Percentiles rank a stretch among this genome's conserved stretches.
These are phyloP conservation scores for Nematostella vectensis DNA, from an alignment of 92 coral and sea anemone genomes.

Conservation along the genomic window DNA sequence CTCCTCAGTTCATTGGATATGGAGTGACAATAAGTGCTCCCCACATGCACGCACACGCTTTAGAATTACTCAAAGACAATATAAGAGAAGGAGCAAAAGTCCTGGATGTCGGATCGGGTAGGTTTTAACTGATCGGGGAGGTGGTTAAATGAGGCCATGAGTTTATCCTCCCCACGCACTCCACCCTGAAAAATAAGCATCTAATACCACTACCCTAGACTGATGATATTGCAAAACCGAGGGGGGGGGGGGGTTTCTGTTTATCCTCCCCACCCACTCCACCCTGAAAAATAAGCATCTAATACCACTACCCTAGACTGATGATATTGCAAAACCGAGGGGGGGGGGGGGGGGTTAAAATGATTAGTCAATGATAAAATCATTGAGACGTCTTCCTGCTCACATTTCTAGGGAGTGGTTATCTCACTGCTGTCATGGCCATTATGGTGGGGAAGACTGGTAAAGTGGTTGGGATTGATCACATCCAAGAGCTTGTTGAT, in stretches of 20 bases:
- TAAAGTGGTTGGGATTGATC: constrained; percentile 91
- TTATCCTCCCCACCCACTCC: neutral
- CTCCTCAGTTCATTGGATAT: constrained; percentile 91
- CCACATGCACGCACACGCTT: constrained; percentile 98
- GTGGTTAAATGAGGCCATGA: neutral
- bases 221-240: neutral
- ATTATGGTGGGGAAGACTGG: constrained; percentile 90
- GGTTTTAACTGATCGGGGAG: neutral
- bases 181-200: too few species aligned
- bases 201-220: too few species aligned
- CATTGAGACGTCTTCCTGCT: neutral
- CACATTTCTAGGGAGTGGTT: constrained; percentile 72
- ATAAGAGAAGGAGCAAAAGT: constrained; percentile 73
- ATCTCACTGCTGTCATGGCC: constrained; percentile 89
- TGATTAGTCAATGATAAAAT: neutral
- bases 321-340: neutral
- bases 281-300: too few species aligned
- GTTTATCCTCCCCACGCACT: neutral
- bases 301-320: too few species aligned
- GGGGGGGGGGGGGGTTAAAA: constrained; percentile 14
- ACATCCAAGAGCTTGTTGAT: constrained; percentile 76
- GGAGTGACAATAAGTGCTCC: constrained; percentile 98
- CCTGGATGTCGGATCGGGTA: constrained; percentile 96
- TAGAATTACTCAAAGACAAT: constrained; percentile 84
- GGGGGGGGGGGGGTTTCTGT: neutral